Conservation (phyloP, 2,797 vertebrate genomes). For the Podarcis lilfordi region DNA sequence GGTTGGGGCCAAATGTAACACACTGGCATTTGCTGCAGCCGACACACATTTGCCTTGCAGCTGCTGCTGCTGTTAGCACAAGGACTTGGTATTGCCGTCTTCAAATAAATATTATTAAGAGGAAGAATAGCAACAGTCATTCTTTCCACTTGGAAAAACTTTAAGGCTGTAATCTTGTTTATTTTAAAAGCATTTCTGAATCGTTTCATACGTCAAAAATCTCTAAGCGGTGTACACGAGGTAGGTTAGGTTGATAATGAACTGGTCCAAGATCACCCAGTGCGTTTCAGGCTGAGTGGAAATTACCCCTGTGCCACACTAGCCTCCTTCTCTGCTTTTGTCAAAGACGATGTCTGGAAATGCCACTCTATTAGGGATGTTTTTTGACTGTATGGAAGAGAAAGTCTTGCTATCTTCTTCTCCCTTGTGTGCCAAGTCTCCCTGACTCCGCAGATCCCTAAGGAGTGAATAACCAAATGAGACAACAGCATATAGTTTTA, state of each 20-base stretch:
- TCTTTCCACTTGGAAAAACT: conserved; percentile 17
- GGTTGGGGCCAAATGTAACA: background rate
- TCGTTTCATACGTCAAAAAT: too few species aligned
- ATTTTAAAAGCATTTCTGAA: too few species aligned
- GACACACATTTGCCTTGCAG: background rate
- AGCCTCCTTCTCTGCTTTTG: background rate
- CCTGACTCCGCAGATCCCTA: background rate
- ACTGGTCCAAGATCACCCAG: too few species aligned
- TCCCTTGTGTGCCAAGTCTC: background rate
- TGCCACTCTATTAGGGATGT: background rate
- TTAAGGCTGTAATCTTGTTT: too few species aligned
- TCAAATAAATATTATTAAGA: background rate
- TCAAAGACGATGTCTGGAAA: background rate
- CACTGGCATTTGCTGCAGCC: conserved; percentile 14
- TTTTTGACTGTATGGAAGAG: background rate
- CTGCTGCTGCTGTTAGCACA: conserved; percentile 8
- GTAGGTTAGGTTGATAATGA: too few species aligned
- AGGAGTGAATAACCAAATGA: too few species aligned
- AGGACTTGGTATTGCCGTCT: background rate
- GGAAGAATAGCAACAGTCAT: background rate
- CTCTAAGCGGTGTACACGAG: too few species aligned
- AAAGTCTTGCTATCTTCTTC: background rate
- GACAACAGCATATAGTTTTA: too few species aligned
- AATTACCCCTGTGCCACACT: too few species aligned
- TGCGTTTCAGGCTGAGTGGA: too few species aligned